These are phyloP conservation scores for Spilosoma lubricipeda DNA, from an alignment of 2,888 invertebrate species.

Conservation along the genomic window DNA sequence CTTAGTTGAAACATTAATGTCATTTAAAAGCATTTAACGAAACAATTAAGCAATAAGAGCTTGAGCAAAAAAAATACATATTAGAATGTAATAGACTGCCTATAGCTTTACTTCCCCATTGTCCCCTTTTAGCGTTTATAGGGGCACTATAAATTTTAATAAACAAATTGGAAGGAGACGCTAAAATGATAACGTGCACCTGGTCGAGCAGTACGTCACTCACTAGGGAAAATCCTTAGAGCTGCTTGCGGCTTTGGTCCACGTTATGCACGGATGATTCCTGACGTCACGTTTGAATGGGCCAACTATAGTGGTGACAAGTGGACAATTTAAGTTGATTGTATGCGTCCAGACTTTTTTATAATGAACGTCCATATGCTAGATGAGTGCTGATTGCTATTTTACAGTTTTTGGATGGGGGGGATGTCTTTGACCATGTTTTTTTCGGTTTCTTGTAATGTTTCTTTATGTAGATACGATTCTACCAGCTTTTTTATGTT, in stretches of 20 bases:
- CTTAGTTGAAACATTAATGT: constrained; percentile 23
- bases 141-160: neutral
- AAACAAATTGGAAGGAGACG: neutral
- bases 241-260: constrained; percentile 39
- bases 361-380: constrained; percentile 6
- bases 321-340: constrained; percentile 30
- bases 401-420: neutral
- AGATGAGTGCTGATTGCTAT: constrained; percentile 2
- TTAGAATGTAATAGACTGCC: neutral
- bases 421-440: neutral
- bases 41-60: constrained; percentile 27
- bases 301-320: constrained; percentile 29
- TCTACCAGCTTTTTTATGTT: too few species aligned
- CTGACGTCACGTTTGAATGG: constrained; percentile 47
- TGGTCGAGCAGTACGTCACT: constrained; percentile 40
- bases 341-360: constrained; percentile 31
- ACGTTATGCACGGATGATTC: constrained; percentile 52
- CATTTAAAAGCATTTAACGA: constrained; percentile 42
- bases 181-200: constrained; percentile 43
- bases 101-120: constrained; percentile 14
- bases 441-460: neutral
- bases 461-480: neutral
- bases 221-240: constrained; percentile 54
- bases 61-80: neutral
- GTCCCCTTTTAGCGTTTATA: neutral